Conservation (phyloP, 2,113 vertebrate genomes). For the Cyprinodon variegatus region DNA sequence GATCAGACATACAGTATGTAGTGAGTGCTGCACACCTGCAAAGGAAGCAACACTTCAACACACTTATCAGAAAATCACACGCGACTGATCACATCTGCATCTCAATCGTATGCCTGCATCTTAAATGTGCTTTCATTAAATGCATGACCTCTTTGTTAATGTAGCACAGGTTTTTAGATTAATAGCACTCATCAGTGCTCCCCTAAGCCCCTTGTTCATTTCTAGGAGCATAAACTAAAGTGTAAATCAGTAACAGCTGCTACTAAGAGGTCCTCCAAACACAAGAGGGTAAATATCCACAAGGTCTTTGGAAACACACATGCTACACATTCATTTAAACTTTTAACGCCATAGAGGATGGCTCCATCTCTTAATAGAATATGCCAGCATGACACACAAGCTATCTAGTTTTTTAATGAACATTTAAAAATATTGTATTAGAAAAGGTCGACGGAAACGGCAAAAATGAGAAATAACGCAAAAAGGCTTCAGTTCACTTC, state of each 20-base stretch:
- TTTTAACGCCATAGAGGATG: background rate
- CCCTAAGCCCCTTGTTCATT: background rate
- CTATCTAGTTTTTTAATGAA: too few relatives aligned
- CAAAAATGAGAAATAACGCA: too few relatives aligned
- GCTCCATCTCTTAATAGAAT: background rate
- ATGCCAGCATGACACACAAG: background rate
- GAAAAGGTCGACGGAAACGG: too few relatives aligned
- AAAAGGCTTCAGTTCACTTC: too few relatives aligned
- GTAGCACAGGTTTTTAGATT: background rate
- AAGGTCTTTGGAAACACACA: background rate
- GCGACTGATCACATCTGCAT: too few relatives aligned
- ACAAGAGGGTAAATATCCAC: slow-evolving; percentile 31
- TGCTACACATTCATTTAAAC: background rate
- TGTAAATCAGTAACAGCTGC: slow-evolving; percentile 72
- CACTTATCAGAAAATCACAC: background rate
- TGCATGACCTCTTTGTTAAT: slow-evolving; percentile 2
- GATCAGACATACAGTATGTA: background rate
- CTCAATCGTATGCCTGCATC: background rate
- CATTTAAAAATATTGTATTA: too few relatives aligned
- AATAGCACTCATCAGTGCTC: background rate
- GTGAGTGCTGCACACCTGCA: slow-evolving; percentile 1
- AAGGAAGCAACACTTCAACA: background rate
- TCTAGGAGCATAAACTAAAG: slow-evolving; percentile 48
- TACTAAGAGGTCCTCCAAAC: slow-evolving; percentile 37
- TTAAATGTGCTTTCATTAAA: background rate